phyloP scores from a whole-genome alignment of 2,888 invertebrate genomes.

The Cephus rjabovi region DNA sequence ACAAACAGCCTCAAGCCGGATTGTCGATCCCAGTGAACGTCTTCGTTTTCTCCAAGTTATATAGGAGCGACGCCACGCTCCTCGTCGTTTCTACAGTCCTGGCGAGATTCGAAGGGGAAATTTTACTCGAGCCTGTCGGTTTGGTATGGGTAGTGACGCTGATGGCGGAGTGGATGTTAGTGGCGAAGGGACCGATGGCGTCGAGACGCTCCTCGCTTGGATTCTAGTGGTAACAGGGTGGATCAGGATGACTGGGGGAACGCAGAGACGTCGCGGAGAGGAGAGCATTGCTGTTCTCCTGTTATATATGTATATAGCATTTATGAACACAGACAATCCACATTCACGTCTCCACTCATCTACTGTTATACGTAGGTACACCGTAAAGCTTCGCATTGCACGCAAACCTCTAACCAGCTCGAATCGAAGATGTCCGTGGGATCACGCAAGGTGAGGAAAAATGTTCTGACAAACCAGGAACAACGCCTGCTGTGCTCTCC shows the following conservation, averaged over 20 bases:
- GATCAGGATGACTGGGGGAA: not conserved
- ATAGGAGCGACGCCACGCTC: not conserved
- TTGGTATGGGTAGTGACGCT: conserved; percentile 13
- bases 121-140: conserved; percentile 9
- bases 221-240: not conserved
- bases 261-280: not conserved
- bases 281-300: not conserved
- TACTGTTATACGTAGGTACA: not conserved
- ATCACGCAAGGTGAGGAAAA: conserved; percentile 35
- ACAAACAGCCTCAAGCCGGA: not conserved
- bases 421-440: conserved; percentile 34
- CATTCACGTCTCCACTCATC: not conserved
- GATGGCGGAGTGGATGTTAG: not conserved
- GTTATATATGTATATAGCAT: not conserved
- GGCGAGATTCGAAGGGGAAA: conserved; percentile 8
- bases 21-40: not conserved
- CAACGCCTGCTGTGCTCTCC: not conserved
- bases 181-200: not conserved
- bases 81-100: conserved; percentile 1
- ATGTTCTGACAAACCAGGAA: conserved; percentile 10
- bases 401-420: conserved; percentile 39
- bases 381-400: conserved; percentile 29
- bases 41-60: conserved; percentile 1
- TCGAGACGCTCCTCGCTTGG: not conserved
- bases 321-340: not conserved